Percentiles rank a stretch among this genome's conserved stretches.
Conservation (phyloP, 2,797 vertebrate genomes). For the Protosalanx chinensis region DNA sequence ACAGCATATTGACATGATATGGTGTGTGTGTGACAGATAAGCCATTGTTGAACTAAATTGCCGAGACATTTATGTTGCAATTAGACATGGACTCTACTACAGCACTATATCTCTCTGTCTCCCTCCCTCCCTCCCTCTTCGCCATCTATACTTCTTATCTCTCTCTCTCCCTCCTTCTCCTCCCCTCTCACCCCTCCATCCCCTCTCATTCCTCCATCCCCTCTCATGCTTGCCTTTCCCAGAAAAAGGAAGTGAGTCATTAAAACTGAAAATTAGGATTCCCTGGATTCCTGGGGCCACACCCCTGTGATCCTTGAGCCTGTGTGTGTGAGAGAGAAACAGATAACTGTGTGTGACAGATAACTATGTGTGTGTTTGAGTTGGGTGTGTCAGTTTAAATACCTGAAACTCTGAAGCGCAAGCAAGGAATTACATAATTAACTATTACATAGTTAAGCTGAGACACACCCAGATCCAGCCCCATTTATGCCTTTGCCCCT, state of each 20-base stretch:
- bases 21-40: conserved; percentile 16
- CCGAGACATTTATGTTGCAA: not conserved
- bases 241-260: not conserved
- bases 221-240: too few species aligned
- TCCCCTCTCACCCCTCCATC: not conserved
- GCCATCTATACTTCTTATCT: not conserved
- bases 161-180: not conserved
- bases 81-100: not conserved
- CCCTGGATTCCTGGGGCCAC: conserved; percentile 47
- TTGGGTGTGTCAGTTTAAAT: not conserved
- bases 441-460: not conserved
- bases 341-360: not conserved
- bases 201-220: not conserved
- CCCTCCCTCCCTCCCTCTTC: not conserved
- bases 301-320: conserved; percentile 10
- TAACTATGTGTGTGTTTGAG: not conserved
- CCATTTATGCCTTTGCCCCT: too few species aligned
- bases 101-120: too few species aligned
- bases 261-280: conserved; percentile 11
- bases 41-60: conserved; percentile 2
- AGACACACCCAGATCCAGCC: too few species aligned
- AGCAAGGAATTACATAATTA: not conserved
- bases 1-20: too few species aligned
- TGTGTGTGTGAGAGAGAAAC: not conserved
- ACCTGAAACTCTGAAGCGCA: not conserved